Conservation (phyloP, 2,113 vertebrate species). For the Delphinus delphis region DNA sequence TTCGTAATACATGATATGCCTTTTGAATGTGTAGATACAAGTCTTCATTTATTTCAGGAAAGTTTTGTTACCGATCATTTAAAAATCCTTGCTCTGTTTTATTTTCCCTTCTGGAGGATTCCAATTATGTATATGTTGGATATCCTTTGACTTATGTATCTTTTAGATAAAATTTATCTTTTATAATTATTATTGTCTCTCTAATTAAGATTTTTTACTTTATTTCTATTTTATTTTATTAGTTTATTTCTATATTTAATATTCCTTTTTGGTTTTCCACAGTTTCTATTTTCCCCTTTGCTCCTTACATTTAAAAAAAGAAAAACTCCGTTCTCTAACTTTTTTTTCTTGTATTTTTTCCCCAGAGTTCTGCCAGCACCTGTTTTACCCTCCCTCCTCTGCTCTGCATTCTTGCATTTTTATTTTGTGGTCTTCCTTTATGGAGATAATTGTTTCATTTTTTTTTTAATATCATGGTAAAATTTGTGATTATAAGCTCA, state of each 20-base stretch:
- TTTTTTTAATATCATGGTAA: neutral
- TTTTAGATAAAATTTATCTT: neutral
- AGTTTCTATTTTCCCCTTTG: neutral
- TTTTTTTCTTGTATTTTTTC: neutral
- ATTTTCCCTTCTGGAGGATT: neutral
- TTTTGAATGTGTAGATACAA: neutral
- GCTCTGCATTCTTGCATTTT: neutral
- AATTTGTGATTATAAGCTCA: neutral
- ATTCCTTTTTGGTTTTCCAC: neutral
- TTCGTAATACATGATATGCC: neutral
- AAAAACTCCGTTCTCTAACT: neutral
- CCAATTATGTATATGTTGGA: neutral
- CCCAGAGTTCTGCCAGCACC: neutral
- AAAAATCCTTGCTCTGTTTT: neutral
- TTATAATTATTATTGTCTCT: neutral
- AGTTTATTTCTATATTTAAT: neutral
- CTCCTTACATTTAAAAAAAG: neutral
- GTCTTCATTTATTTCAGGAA: neutral
- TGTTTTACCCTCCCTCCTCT: neutral
- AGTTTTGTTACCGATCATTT: neutral
- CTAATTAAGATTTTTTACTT: neutral
- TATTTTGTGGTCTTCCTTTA: neutral
- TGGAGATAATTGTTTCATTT: neutral
- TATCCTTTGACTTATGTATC: conserved; percentile 6
- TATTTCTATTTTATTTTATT: neutral